Percentiles rank a stretch among this genome's conserved stretches.
Conservation (phyloP, 2,113 vertebrate genomes). For the Spizaetus ornatus region DNA sequence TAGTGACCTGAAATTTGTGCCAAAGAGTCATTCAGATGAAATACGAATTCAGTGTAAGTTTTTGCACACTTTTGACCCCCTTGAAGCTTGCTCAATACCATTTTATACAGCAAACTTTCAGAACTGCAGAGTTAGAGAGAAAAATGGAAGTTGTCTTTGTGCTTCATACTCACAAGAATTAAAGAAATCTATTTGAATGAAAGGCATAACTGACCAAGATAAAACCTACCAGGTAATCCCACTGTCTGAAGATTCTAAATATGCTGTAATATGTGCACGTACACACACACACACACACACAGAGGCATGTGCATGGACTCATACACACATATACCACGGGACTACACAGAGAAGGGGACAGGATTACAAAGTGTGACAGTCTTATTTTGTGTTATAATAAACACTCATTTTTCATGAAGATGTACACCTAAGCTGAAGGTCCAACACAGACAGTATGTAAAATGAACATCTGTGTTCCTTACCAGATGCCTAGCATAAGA, state of each 20-base stretch:
- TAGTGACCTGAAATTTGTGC: background rate
- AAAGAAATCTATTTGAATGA: background rate
- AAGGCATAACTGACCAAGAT: background rate
- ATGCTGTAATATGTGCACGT: background rate
- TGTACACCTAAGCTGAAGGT: background rate
- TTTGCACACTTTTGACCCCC: background rate
- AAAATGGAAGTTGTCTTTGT: background rate
- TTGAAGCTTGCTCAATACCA: background rate
- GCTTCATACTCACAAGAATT: background rate
- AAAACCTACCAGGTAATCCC: background rate
- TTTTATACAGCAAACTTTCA: background rate
- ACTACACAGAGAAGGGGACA: background rate
- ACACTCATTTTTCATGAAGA: background rate
- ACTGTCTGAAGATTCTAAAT: background rate
- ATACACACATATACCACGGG: background rate
- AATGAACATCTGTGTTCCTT: background rate
- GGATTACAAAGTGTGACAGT: background rate
- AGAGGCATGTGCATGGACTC: too few relatives aligned
- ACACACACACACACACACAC: background rate
- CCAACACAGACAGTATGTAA: background rate
- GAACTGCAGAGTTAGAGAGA: background rate
- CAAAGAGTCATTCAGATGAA: background rate
- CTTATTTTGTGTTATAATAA: background rate
- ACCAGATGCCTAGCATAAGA: background rate
- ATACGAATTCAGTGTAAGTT: background rate